These are phyloP conservation scores for Peromyscus polionotus DNA, from an alignment of 2,113 vertebrate species.

Conservation along the genomic window DNA sequence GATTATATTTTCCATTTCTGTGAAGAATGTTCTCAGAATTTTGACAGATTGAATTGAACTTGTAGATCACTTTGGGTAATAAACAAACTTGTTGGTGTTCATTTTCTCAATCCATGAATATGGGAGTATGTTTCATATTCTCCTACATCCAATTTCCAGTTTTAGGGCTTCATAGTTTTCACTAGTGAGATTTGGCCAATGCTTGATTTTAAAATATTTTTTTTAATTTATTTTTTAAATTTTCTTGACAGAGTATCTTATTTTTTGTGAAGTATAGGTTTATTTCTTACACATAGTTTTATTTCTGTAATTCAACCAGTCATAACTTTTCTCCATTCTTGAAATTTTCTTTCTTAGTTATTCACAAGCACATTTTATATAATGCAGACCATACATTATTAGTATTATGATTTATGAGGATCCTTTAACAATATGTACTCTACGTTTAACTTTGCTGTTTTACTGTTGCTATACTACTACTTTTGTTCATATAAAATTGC, in stretches of 20 bases:
- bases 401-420: not conserved
- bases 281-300: not conserved
- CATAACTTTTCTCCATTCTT: not conserved
- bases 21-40: not conserved
- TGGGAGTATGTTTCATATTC: not conserved
- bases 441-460: not conserved
- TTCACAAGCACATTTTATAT: not conserved
- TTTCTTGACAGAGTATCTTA: not conserved
- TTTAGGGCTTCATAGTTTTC: not conserved
- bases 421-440: not conserved
- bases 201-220: not conserved
- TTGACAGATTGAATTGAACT: not conserved
- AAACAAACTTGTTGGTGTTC: not conserved
- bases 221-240: not conserved
- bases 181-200: not conserved
- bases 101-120: no score
- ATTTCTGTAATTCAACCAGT: not conserved
- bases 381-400: not conserved
- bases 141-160: not conserved
- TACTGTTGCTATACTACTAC: not conserved
- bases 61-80: not conserved
- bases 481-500: not conserved
- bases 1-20: not conserved
- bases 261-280: not conserved
- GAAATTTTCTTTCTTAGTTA: not conserved